Percentiles rank a stretch among this genome's conserved stretches.
Evolutionary conservation across 2,888 invertebrate species (phyloP).

Genomic region (Anaspis maculata): DNA sequence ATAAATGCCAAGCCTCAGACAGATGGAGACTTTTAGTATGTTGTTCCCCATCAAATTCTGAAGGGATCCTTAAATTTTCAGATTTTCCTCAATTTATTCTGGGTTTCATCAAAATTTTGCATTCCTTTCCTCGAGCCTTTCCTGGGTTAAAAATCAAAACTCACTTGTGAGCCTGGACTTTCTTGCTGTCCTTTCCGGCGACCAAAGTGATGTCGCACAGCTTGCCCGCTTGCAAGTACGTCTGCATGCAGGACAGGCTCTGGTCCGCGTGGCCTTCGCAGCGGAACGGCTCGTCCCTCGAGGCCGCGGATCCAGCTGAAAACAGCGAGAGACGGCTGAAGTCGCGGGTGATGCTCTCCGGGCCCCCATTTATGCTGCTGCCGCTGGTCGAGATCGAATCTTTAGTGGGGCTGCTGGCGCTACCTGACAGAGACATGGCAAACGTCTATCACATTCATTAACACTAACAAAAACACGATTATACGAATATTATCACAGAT

Average conservation of each 20-base stretch:
- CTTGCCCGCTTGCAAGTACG: constrained; percentile 71
- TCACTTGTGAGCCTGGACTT: constrained; percentile 42
- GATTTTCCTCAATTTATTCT: no score
- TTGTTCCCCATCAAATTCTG: no score
- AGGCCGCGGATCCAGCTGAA: constrained; percentile 48
- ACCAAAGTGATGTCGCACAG: constrained; percentile 83
- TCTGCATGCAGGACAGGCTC: constrained; percentile 73
- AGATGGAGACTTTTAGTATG: no score
- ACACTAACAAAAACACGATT: no score
- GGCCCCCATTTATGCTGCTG: constrained; percentile 30
- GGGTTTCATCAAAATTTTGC: no score
- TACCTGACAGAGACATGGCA: background rate
- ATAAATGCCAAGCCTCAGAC: no score
- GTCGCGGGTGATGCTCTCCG: constrained; percentile 55
- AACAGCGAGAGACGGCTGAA: constrained; percentile 58
- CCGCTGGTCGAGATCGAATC: constrained; percentile 24
- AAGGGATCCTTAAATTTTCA: no score
- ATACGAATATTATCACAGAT: no score
- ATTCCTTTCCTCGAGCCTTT: no score
- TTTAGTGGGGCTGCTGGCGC: background rate
- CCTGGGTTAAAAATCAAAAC: no score
- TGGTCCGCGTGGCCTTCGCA: constrained; percentile 73
- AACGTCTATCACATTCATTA: no score
- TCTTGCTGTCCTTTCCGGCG: constrained; percentile 60
- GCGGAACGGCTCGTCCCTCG: constrained; percentile 71